A percentile compares a stretch with the other conserved stretches of the same genome.
Conservation (phyloP, 2,888 invertebrate genomes). For the Andrena praecox region DNA sequence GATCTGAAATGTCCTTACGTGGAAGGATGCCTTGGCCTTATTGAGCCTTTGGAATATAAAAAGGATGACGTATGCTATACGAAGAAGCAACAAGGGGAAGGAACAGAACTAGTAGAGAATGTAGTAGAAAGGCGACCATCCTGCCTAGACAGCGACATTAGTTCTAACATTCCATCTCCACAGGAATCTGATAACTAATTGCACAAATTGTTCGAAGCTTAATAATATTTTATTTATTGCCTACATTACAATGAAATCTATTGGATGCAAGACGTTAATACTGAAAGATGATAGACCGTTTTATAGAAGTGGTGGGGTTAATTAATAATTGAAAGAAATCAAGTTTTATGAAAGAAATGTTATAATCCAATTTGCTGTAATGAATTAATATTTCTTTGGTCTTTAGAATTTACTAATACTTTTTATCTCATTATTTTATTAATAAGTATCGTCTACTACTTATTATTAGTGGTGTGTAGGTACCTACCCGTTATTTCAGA, state of each 20-base stretch:
- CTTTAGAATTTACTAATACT: not conserved
- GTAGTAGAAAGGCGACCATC: constrained; percentile 19
- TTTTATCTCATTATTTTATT: not conserved
- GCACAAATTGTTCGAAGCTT: no score
- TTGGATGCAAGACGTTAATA: not conserved
- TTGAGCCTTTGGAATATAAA: constrained; percentile 10
- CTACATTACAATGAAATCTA: not conserved
- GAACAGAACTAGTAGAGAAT: not conserved
- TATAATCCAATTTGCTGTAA: no score
- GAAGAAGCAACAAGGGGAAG: not conserved
- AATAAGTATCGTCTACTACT: not conserved
- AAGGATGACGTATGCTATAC: not conserved
- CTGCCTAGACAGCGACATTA: constrained; percentile 41
- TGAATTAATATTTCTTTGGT: no score
- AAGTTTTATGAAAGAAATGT: not conserved
- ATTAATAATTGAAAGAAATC: not conserved
- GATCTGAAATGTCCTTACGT: constrained; percentile 35
- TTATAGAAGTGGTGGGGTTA: not conserved
- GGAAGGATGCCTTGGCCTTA: constrained; percentile 51
- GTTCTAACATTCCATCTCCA: constrained; percentile 42
- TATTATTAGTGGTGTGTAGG: not conserved
- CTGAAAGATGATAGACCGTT: not conserved
- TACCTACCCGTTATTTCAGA: no score
- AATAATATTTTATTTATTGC: not conserved
- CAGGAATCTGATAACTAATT: constrained; percentile 20